phyloP scores from a whole-genome alignment of 2,113 vertebrate species.

The Melanostigma gelatinosum region DNA sequence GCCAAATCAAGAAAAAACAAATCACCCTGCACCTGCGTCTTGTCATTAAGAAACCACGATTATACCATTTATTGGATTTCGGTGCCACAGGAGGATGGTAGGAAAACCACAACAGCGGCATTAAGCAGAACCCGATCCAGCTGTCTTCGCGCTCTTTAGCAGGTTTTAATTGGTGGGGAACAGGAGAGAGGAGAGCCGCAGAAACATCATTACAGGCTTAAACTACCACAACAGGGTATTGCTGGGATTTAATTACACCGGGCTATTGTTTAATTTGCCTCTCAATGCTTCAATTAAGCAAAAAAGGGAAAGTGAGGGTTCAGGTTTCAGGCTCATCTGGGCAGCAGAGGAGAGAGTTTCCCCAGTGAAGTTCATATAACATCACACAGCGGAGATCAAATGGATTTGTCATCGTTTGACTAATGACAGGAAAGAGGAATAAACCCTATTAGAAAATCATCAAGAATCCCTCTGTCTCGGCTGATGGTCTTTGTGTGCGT shows the following conservation, averaged over 20 bases:
- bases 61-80: conserved; percentile 83
- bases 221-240: conserved; percentile 81
- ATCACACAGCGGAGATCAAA: conserved; percentile 73
- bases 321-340: conserved; percentile 76
- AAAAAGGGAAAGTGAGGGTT: conserved; percentile 65
- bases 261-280: conserved; percentile 84
- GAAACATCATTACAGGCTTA: conserved; percentile 83
- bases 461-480: conserved; percentile 68
- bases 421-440: conserved; percentile 77
- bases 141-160: conserved; percentile 76
- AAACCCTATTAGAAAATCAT: conserved; percentile 80
- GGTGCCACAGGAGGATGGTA: conserved; percentile 72
- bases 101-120: conserved; percentile 70
- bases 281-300: conserved; percentile 74
- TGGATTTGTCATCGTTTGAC: conserved; percentile 80
- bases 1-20: conserved; percentile 73
- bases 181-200: conserved; percentile 69
- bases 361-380: conserved; percentile 78
- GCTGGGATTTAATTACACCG: conserved; percentile 83
- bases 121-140: conserved; percentile 80
- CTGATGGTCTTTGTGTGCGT: conserved; percentile 61
- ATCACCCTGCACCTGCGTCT: conserved; percentile 80
- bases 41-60: conserved; percentile 74
- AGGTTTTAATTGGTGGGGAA: conserved; percentile 84
- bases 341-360: conserved; percentile 58